Evolutionary conservation across 2,113 vertebrate species (phyloP), one percentile per base, ranked within the genome.

Genomic region (Semicossyphus pulcher): DNA sequence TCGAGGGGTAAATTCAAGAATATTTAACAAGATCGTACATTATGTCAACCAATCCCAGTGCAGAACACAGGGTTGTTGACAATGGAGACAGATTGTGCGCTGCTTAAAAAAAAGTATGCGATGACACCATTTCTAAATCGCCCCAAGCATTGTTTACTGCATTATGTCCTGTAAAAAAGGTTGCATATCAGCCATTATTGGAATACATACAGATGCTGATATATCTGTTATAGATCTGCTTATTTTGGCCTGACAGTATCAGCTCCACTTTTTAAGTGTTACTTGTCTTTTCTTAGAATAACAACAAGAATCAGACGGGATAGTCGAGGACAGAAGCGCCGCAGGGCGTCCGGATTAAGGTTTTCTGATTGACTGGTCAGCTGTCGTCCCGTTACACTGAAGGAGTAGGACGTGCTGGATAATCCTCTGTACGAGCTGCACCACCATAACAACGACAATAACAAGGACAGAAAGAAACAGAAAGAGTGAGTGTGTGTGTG

Each of bases 351-450:
- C 37, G 44, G 67, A 83, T 79, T 60, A 70, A 57, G 21, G 44
- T 23, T 64, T 57, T 76, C 63, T 69, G 48, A 65, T 28, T 59
- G 41, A 28, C 67, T 32, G 39, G 51, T 79, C 76, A 60, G 71
- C 61, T 77, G 67, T 28, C 62, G 62, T 76, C 37, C 0, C 54
- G 67, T 63, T 12, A 56, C 31, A 25, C 26, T 61, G 25, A 68
- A 71, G 28, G 49, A 61, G 60, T 5, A 37, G 44, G 57, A 69
- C 8, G 7, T 21, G 20, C 25, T 42, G 44, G 16, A 68, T 79
- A 70, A 80, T 65, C 54, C 23, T 26, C 45, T 57, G 10, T 45
- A 58, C 36, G 47, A 72, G 32, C 39, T 20, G 62, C 57, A 32
- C 25, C 14, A 48, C 28, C 41, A 60, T 41, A 56, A 76, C 47